phyloP scores from a whole-genome alignment of 2,888 invertebrate genomes.

The Polydrusus pterygomalis region DNA sequence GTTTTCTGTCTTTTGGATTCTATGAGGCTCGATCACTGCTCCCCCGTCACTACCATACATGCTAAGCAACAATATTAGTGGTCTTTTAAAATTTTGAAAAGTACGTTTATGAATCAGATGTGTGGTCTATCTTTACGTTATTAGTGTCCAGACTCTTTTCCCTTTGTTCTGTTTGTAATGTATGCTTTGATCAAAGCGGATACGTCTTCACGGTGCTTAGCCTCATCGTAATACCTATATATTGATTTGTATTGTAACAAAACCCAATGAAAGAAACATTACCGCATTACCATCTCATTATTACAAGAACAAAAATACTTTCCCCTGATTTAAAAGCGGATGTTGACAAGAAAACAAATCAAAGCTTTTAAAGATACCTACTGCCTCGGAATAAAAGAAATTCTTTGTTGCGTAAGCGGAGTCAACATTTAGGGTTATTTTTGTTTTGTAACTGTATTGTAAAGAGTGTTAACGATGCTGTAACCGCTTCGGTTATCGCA shows the following conservation, averaged over 20 bases:
- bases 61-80: too few species aligned
- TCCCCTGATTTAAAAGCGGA: slow-evolving; percentile 19
- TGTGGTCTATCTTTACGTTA: too few species aligned
- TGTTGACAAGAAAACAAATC: slow-evolving; percentile 9
- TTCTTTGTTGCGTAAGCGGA: background rate
- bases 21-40: too few species aligned
- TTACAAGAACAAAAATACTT: slow-evolving; percentile 17
- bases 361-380: slow-evolving; percentile 3
- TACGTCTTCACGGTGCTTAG: background rate
- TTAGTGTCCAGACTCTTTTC: too few species aligned
- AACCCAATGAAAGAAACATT: background rate
- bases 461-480: background rate
- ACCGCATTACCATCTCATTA: background rate
- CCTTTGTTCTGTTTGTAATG: too few species aligned
- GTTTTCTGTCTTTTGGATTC: too few species aligned
- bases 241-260: background rate
- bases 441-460: background rate
- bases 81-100: too few species aligned
- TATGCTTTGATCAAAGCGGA: background rate
- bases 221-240: too few species aligned
- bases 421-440: background rate
- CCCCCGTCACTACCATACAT: too few species aligned
- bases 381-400: slow-evolving; percentile 2
- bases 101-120: too few species aligned
- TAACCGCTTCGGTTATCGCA: background rate